Evolutionary conservation across 1,140 invertebrate species (phyloP).

Genomic region (Pemphigus obesinymphae): DNA sequence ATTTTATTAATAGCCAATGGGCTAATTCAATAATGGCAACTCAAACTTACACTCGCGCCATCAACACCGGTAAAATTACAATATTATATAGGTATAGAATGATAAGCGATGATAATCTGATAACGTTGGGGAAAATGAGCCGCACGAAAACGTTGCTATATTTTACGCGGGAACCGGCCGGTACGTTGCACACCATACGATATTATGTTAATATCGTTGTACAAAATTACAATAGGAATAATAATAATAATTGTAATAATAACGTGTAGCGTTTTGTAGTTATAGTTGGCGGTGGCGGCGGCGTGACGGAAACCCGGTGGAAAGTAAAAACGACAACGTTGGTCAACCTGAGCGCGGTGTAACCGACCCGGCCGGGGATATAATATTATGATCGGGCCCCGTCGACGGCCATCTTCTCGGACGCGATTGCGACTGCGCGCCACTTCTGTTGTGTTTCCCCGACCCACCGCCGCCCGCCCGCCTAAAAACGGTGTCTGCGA

Average conservation of each 20-base stretch:
- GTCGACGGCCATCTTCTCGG: neutral
- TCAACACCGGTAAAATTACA: too few species aligned
- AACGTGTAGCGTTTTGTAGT: neutral
- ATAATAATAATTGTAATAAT: neutral
- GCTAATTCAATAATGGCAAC: too few species aligned
- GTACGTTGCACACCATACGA: neutral
- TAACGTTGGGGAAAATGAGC: too few species aligned
- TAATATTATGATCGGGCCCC: too few species aligned
- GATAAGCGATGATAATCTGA: too few species aligned
- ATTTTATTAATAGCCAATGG: too few species aligned
- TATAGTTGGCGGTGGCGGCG: neutral
- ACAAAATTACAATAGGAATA: neutral
- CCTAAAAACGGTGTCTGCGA: neutral
- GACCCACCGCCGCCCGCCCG: neutral
- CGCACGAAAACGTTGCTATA: neutral
- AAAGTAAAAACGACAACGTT: neutral
- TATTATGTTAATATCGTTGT: neutral
- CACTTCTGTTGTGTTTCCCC: neutral
- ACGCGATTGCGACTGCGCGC: neutral
- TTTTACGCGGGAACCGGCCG: neutral
- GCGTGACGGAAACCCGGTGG: too few species aligned
- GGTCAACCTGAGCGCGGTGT: slow-evolving; percentile 10
- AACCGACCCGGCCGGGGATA: neutral
- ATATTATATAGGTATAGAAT: too few species aligned
- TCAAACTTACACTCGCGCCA: too few species aligned